These are phyloP conservation scores for Rallus crepitans DNA, from an alignment of 2,797 vertebrate species.

Conservation along the genomic window DNA sequence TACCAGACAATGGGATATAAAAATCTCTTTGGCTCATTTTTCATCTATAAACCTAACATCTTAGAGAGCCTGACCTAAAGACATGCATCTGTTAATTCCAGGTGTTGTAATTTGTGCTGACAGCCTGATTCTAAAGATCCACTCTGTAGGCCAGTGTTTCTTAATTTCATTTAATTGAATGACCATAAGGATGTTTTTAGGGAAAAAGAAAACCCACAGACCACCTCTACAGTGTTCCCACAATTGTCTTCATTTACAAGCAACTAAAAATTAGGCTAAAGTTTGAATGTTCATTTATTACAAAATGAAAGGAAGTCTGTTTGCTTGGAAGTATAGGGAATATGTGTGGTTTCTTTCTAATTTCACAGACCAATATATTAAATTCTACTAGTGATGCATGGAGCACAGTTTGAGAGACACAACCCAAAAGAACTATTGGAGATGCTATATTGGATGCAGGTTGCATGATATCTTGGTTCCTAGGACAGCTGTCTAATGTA, in stretches of 20 bases:
- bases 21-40: neutral
- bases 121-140: neutral
- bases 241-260: slow-evolving; percentile 49
- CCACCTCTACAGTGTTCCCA: slow-evolving; percentile 12
- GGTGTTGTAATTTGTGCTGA: neutral
- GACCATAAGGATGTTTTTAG: neutral
- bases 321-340: slow-evolving; percentile 10
- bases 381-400: neutral
- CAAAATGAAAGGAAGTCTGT: slow-evolving; percentile 16
- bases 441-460: neutral
- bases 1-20: neutral
- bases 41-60: neutral
- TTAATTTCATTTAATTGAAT: neutral
- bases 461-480: neutral
- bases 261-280: slow-evolving; percentile 27
- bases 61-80: neutral
- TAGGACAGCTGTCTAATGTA: neutral
- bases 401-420: neutral
- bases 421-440: neutral
- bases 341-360: slow-evolving; percentile 24
- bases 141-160: neutral
- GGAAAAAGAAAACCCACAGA: neutral
- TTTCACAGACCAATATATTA: neutral
- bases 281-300: slow-evolving; percentile 31
- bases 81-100: neutral